Evolutionary conservation across 2,888 invertebrate species (phyloP).

Genomic region (Nephrotoma appendiculata): DNA sequence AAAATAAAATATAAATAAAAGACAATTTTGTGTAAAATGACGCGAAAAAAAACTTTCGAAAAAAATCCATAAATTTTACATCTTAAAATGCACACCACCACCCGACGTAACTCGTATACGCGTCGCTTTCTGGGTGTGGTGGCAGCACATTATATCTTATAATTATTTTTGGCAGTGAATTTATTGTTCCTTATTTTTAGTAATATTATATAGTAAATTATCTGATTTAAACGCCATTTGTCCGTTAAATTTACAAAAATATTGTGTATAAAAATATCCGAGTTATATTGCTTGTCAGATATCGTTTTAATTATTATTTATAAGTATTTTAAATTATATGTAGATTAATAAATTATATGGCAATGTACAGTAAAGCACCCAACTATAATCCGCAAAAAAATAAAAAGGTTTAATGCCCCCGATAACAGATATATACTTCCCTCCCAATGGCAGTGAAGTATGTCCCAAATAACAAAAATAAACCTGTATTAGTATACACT

Average conservation of each 20-base stretch:
- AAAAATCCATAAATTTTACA: neutral
- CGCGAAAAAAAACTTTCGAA: neutral
- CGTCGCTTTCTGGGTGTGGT: neutral
- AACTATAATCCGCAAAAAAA: too few species aligned
- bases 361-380: neutral
- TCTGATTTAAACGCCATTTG: neutral
- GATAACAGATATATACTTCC: too few species aligned
- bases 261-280: neutral
- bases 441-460: too few species aligned
- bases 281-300: neutral
- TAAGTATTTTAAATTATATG: neutral
- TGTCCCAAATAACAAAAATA: too few species aligned
- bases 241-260: neutral
- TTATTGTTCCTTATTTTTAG: neutral
- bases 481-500: too few species aligned
- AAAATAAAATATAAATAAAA: neutral
- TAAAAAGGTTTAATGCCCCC: too few species aligned
- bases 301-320: neutral
- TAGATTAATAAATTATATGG: neutral
- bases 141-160: neutral
- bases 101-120: neutral
- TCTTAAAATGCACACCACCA: neutral
- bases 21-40: neutral
- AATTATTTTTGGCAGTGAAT: neutral
- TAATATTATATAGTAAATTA: neutral